Base-by-base conservation (phyloP, 92 coral and sea anemone species). In the Pocillopora grandis region DNA sequence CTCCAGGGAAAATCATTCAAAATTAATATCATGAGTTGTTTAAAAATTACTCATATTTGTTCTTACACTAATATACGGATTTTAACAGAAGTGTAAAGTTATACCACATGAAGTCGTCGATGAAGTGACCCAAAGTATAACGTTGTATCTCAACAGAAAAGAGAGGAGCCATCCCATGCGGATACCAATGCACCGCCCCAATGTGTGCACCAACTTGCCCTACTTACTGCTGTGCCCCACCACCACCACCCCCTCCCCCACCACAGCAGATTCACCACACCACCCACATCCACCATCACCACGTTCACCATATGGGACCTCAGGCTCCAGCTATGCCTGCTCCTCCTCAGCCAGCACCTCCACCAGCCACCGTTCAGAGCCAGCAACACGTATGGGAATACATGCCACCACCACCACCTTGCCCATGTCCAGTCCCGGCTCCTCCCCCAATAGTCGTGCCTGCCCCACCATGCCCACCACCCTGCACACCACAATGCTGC, bases 171-270 rank as follows among this genome's bases (percentile, higher is more conserved):
- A 88, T 89, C 64, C 98, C 98, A 12, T 95, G 98, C 82, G 98
- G 98, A 71, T 93, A 90, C 83, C 78, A 84, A 12, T 95, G 98
- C 78, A 87, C 92, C 21, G 78, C 92, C 5, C 85, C 93, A 18
- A 66, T 79, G 80, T 96, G 98, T 85, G 95, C 98, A 18, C 98
- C 95, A 31, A 76, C 88, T 15, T 96, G 99, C 83, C 86, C 90
- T 68, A 80, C 87, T 10, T 66, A 73, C 21, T 95, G 98, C 31
- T 96, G 99, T 64, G 63, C 80, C 10, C 93, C 94, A 13, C 96
- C 98, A 48, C 98, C 94, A n/a, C 98, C 98, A 64, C 99, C 99
- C 59, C 98, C 98, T 64, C 94, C 97, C 19, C 98, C 95, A 15
- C 92, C 92, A 13, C 98, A 94, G 87, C 90, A 87, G 93, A 83